Percentiles rank a stretch among this genome's conserved stretches.
Conservation (phyloP, 2,888 invertebrate genomes). For the Netelia melanura region DNA sequence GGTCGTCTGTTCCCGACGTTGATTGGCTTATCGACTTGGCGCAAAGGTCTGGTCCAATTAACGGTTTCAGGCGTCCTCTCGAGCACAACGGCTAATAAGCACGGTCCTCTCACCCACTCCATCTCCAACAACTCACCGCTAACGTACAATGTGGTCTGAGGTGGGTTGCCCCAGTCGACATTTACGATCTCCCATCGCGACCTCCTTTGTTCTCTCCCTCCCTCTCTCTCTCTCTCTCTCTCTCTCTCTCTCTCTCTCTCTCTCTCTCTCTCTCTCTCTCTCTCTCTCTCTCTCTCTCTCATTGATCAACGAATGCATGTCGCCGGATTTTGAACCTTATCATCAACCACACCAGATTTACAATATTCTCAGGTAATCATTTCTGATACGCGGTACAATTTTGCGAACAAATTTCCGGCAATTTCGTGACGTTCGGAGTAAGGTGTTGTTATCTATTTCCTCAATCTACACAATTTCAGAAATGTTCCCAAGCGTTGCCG, state of each 20-base stretch:
- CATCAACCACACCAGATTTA: background rate
- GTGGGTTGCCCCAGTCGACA: slow-evolving; percentile 21
- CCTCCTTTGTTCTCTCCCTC: background rate
- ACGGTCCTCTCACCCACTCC: slow-evolving; percentile 35
- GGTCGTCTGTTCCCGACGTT: slow-evolving; percentile 47
- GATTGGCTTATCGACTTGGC: slow-evolving; percentile 60
- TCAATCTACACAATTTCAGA: no score
- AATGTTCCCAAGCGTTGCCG: no score
- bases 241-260: background rate
- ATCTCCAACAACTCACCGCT: slow-evolving; percentile 12
- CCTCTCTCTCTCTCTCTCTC: background rate
- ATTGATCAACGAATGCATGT: background rate
- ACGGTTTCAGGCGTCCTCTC: slow-evolving; percentile 45
- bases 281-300: background rate
- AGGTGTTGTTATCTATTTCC: no score
- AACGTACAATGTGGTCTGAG: slow-evolving; percentile 24
- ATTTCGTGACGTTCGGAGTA: no score
- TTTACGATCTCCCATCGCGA: slow-evolving; percentile 24
- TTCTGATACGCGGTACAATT: background rate
- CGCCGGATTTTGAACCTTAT: background rate
- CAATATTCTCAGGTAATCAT: background rate
- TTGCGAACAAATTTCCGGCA: no score
- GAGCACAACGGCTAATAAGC: slow-evolving; percentile 59
- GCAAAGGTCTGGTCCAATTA: slow-evolving; percentile 57
- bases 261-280: background rate